Conservation (phyloP, 2,113 vertebrate species). For the Sapajus apella region DNA sequence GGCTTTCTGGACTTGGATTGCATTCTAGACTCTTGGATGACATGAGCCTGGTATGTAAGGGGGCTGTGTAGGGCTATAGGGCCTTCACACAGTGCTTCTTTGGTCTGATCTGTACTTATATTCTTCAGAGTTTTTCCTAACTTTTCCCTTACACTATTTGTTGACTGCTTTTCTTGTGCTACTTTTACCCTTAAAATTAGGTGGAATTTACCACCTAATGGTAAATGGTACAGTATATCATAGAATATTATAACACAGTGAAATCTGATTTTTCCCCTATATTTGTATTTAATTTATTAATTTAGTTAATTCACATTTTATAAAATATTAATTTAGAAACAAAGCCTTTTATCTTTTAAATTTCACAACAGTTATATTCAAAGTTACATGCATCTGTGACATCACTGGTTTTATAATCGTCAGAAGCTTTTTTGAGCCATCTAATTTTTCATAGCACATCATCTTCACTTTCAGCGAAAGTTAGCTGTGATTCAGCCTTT, state of each 20-base stretch:
- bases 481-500: conserved; percentile 20
- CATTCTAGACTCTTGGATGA: conserved; percentile 12
- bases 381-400: background rate
- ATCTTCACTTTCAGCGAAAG: background rate
- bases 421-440: background rate
- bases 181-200: background rate
- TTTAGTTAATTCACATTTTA: conserved; percentile 14
- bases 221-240: background rate
- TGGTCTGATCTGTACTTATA: background rate
- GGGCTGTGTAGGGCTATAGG: background rate
- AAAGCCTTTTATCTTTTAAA: background rate
- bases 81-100: background rate
- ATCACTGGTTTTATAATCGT: background rate
- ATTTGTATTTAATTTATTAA: conserved; percentile 13
- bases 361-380: background rate
- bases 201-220: background rate
- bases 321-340: conserved; percentile 11
- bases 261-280: background rate
- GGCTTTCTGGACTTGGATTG: conserved; percentile 26
- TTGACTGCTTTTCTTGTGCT: background rate
- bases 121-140: conserved; percentile 28
- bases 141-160: background rate
- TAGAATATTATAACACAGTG: background rate
- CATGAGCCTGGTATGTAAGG: background rate
- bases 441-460: background rate